Percentiles rank a stretch among this genome's conserved stretches.
Evolutionary conservation across 2,888 invertebrate genomes (phyloP).

Genomic region (Onchidella celtica): DNA sequence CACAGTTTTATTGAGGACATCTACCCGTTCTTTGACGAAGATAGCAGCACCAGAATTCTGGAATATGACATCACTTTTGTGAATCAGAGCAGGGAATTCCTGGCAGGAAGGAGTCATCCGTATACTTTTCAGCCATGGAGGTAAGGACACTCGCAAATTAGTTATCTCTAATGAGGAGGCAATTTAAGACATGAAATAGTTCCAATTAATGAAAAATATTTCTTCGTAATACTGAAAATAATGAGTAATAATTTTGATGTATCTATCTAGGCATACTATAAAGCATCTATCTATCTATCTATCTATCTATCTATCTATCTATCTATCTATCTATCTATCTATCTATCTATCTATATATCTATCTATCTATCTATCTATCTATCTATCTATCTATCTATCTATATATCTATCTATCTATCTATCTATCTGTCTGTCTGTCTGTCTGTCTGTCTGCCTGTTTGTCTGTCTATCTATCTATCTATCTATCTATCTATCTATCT

Average conservation of each 20-base stretch:
- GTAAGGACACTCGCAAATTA: conserved; percentile 1
- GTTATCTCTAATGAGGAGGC: too few species aligned
- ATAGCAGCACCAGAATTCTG: conserved; percentile 12
- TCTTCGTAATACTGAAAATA: too few species aligned
- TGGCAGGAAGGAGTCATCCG: background rate
- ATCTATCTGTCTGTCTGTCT: too few species aligned
- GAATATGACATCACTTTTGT: conserved; percentile 5
- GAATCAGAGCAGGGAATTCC: background rate
- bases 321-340: background rate
- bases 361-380: too few species aligned
- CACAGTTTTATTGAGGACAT: conserved; percentile 8
- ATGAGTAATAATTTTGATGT: too few species aligned
- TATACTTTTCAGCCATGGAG: conserved; percentile 18
- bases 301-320: background rate
- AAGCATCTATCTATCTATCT: background rate
- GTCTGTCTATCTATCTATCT: too few species aligned
- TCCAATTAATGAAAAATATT: too few species aligned
- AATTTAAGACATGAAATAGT: too few species aligned
- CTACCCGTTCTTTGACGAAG: conserved; percentile 11
- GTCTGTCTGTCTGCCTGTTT: too few species aligned
- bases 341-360: too few species aligned
- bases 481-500: background rate
- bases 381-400: too few species aligned
- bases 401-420: too few species aligned
- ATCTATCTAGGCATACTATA: background rate